Evolutionary conservation across 2,888 invertebrate genomes (phyloP).

Genomic region (Ariolimax columbianus): DNA sequence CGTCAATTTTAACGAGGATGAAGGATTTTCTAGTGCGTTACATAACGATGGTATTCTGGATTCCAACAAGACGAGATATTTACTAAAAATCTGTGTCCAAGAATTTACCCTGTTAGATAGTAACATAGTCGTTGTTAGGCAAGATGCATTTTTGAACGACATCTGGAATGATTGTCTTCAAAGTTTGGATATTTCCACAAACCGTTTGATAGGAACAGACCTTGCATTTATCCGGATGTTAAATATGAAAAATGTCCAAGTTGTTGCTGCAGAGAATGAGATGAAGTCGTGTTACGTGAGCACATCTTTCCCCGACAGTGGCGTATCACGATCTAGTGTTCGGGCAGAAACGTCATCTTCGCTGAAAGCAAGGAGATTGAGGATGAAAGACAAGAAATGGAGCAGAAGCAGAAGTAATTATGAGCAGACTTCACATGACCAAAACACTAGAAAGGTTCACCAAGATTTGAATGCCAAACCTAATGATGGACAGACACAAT

Average conservation of each 20-base stretch:
- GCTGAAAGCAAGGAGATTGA: too few species aligned
- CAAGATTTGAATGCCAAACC: too few species aligned
- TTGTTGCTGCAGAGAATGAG: background rate
- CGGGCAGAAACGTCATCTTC: too few species aligned
- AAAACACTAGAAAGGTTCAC: too few species aligned
- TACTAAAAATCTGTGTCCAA: constrained; percentile 30
- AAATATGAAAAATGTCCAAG: constrained; percentile 18
- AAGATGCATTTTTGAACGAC: background rate
- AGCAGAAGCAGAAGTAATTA: too few species aligned
- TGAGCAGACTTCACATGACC: too few species aligned
- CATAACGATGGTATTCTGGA: background rate
- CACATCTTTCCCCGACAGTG: too few species aligned
- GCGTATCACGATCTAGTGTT: too few species aligned
- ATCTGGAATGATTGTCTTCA: constrained; percentile 14
- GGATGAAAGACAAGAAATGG: too few species aligned
- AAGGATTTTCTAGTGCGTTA: background rate
- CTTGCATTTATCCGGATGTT: background rate
- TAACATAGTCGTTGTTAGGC: background rate
- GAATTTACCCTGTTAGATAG: background rate
- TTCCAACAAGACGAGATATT: background rate
- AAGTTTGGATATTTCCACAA: constrained; percentile 8
- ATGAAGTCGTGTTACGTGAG: too few species aligned
- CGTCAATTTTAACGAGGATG: background rate
- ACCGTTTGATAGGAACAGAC: background rate
- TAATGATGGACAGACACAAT: too few species aligned